Conservation (phyloP, 2,888 invertebrate species). For the Saturnia pavonia region DNA sequence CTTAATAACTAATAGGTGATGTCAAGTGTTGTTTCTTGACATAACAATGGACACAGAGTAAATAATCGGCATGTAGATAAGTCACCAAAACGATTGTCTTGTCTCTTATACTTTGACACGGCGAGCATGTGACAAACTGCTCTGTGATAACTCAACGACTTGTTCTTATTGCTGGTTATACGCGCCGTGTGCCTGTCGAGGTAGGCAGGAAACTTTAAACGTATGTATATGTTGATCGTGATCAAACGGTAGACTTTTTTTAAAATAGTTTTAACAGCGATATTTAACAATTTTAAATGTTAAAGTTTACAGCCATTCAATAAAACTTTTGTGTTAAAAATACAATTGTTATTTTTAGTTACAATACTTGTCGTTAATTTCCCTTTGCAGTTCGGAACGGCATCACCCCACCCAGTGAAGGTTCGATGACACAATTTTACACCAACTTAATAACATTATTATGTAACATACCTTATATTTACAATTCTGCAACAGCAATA, state of each 20-base stretch:
- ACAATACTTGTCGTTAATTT: not conserved
- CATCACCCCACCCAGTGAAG: not conserved
- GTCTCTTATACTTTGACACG: constrained; percentile 14
- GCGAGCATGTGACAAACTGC: constrained; percentile 11
- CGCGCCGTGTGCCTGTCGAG: not conserved
- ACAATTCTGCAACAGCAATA: constrained; percentile 18
- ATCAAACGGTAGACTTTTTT: too few species aligned
- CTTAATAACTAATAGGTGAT: constrained; percentile 14
- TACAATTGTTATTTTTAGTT: too few species aligned
- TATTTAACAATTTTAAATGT: too few species aligned
- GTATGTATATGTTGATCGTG: too few species aligned
- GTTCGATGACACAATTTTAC: constrained; percentile 21
- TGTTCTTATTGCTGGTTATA: not conserved
- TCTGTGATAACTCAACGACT: constrained; percentile 1
- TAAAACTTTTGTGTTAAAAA: too few species aligned
- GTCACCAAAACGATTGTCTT: constrained; percentile 15
- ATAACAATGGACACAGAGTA: constrained; percentile 17
- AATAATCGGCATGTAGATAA: constrained; percentile 14
- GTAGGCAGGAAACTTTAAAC: not conserved
- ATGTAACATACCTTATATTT: constrained; percentile 19
- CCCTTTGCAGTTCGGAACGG: not conserved
- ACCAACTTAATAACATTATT: constrained; percentile 17
- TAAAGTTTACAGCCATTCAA: too few species aligned
- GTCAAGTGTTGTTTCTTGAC: constrained; percentile 15
- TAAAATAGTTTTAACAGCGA: too few species aligned